phyloP scores from a whole-genome alignment of 1,140 invertebrate species.

The Cheumatopsyche charites region DNA sequence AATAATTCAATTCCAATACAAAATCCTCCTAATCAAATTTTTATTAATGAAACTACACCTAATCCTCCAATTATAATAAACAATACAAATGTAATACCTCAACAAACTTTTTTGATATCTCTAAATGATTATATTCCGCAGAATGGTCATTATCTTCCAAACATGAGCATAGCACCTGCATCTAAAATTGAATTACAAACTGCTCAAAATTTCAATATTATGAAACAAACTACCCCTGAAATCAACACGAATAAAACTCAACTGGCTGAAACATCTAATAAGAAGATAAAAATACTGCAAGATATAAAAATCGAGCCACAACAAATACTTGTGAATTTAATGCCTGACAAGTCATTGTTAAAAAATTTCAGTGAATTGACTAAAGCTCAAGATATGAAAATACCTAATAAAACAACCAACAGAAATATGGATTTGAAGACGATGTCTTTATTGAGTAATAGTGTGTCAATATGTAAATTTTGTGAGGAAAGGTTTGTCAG shows the following conservation, averaged over 20 bases:
- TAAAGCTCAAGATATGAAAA: not conserved
- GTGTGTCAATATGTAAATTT: slow-evolving; percentile 17
- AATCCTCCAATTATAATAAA: not conserved
- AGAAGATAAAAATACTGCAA: slow-evolving; percentile 41
- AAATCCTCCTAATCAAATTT: not conserved
- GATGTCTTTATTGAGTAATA: slow-evolving; percentile 20
- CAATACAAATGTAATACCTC: not conserved
- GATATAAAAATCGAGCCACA: slow-evolving; percentile 35
- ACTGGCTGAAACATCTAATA: not conserved
- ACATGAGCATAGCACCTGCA: not conserved
- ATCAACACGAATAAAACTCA: not conserved
- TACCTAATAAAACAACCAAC: slow-evolving; percentile 1
- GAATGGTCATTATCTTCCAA: not conserved
- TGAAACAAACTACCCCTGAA: slow-evolving; percentile 22
- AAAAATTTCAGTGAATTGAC: not conserved
- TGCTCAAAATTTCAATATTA: slow-evolving; percentile 3
- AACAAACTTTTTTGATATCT: not conserved
- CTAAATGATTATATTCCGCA: not conserved
- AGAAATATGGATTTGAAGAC: slow-evolving; percentile 6
- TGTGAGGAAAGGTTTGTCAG: slow-evolving; percentile 33
- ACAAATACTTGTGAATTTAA: slow-evolving; percentile 28
- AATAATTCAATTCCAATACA: no score
- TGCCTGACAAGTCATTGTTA: slow-evolving; percentile 17
- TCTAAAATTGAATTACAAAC: no score
- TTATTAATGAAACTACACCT: not conserved